Evolutionary conservation across 2,797 vertebrate species (phyloP).

Genomic region (Psittacula derbiana): DNA sequence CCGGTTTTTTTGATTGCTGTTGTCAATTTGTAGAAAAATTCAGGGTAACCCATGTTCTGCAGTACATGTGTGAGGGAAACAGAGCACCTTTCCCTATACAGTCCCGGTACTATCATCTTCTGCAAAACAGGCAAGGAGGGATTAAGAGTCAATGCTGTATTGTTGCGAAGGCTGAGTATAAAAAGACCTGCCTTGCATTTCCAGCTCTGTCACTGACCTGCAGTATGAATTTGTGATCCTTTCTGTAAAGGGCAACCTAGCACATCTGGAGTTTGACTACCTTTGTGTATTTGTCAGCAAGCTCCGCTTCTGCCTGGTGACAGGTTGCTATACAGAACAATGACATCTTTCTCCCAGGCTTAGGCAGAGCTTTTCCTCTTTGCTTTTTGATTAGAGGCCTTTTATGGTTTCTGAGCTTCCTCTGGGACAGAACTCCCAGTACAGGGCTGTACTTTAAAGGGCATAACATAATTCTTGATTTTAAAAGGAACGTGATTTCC

Average conservation of each 20-base stretch:
- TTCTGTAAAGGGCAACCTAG: neutral
- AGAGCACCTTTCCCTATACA: neutral
- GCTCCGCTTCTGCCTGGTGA: neutral
- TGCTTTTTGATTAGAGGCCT: neutral
- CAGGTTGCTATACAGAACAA: neutral
- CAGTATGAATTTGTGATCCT: neutral
- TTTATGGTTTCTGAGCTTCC: neutral
- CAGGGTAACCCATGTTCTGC: neutral
- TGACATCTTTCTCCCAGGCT: neutral
- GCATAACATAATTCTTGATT: neutral
- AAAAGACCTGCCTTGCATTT: neutral
- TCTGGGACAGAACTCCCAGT: neutral
- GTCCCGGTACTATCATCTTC: fast-evolving
- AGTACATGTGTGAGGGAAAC: neutral
- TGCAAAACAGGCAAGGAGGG: neutral
- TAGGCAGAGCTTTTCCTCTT: neutral
- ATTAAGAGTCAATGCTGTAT: neutral
- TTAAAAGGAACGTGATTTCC: constrained; percentile 1
- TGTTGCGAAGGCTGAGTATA: neutral
- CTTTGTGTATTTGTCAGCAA: neutral
- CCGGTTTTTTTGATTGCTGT: neutral
- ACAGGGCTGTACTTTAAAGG: neutral
- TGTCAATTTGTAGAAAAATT: neutral
- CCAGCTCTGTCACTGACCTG: neutral
- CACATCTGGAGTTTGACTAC: neutral